phyloP scores from a whole-genome alignment of 2,888 invertebrate genomes.

The Ophion slaviceki region DNA sequence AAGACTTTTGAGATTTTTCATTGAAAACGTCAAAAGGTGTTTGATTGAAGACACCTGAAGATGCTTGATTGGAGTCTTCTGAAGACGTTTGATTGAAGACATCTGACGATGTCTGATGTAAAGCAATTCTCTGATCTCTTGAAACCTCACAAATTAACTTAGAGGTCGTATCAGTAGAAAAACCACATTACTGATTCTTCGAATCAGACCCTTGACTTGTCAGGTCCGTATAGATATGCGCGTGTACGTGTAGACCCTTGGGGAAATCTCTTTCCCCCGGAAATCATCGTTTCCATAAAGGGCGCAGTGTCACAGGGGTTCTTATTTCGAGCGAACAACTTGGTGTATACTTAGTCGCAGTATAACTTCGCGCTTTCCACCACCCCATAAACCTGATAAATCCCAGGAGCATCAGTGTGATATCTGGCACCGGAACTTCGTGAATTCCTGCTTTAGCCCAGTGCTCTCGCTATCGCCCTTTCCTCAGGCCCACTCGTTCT shows the following conservation, averaged over 20 bases:
- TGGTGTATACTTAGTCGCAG: conserved; percentile 25
- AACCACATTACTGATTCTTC: conserved; percentile 29
- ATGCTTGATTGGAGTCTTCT: no score
- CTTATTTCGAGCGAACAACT: conserved; percentile 42
- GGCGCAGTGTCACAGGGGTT: conserved; percentile 46
- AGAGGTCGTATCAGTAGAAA: conserved; percentile 19
- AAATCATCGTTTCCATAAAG: conserved; percentile 76
- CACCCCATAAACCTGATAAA: conserved; percentile 76
- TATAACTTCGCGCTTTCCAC: conserved; percentile 61
- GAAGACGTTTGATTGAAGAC: no score
- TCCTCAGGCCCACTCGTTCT: conserved; percentile 32
- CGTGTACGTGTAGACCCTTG: conserved; percentile 63
- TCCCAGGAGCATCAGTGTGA: conserved; percentile 72
- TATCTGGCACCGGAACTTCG: conserved; percentile 70
- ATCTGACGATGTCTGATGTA: no score
- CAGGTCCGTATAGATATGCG: conserved; percentile 24
- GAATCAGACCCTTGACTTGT: conserved; percentile 32
- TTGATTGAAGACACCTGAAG: no score
- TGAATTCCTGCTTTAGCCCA: conserved; percentile 56
- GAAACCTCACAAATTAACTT: neutral
- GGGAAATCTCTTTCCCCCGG: conserved; percentile 74
- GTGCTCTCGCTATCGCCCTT: conserved; percentile 63
- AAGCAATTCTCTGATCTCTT: no score
- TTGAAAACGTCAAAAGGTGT: no score
- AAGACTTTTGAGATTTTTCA: no score